Conservation (phyloP, 2,113 vertebrate genomes). For the Sander vitreus region DNA sequence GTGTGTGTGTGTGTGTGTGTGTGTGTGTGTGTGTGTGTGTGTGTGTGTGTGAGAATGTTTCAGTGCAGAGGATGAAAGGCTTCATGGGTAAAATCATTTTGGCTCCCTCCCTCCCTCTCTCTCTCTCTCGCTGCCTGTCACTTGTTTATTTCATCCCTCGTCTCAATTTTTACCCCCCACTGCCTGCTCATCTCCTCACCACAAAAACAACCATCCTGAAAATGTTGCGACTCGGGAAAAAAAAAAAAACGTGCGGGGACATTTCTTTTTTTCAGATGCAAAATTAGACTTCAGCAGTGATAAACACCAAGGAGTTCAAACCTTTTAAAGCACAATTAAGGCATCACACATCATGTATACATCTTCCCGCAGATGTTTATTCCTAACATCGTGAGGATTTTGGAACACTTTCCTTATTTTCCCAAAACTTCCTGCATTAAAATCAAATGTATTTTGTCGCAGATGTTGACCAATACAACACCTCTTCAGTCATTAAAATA, state of each 20-base stretch:
- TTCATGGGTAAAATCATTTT: conserved; percentile 51
- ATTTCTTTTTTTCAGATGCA: background rate
- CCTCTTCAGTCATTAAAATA: background rate
- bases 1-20: conserved; percentile 24
- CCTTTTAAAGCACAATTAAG: background rate
- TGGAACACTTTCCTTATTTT: background rate
- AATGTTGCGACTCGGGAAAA: background rate
- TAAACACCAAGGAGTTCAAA: background rate
- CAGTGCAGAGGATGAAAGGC: conserved; percentile 66
- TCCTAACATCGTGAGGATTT: background rate
- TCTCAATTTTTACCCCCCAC: conserved; percentile 32
- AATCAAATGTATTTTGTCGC: background rate
- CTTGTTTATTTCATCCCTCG: conserved; percentile 46
- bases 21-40: conserved; percentile 25
- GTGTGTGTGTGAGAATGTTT: conserved; percentile 12
- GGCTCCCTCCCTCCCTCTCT: conserved; percentile 35
- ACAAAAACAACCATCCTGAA: conserved; percentile 2
- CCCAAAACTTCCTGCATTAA: background rate
- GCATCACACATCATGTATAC: background rate
- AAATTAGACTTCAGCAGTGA: background rate
- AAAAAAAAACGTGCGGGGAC: background rate
- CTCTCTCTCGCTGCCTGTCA: conserved; percentile 41
- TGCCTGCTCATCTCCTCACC: background rate
- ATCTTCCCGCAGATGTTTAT: background rate
- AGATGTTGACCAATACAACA: background rate